Base-by-base conservation (phyloP, 1,140 invertebrate genomes). In the Drosophila simulans region DNA sequence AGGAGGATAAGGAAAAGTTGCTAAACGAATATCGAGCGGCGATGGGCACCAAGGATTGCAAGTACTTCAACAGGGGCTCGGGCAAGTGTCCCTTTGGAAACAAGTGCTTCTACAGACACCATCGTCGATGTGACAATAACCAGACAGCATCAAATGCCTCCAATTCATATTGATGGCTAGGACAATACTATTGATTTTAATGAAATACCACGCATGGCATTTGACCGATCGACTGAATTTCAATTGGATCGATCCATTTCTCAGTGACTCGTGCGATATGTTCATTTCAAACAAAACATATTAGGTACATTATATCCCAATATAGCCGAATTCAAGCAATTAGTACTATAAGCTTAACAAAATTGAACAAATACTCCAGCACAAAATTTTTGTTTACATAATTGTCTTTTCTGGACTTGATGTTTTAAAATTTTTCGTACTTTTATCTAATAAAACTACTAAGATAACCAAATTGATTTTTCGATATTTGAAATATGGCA, bases 31-130 rank as follows among this genome's bases (percentile, higher is more conserved):
- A 98, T 91, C 97, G 97, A 91, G 92, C 93, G 55, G 96, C 95
- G 45, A 91, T 97, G 65, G 95, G 95, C 93, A 95, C 93, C 80
- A 98, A 98, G 93, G 94, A 96, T 75, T 98, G 97, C 93, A 97
- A 97, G 88, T 98, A 98, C 91, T 98, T 98, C 85, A 95, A 95
- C 56, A 85, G 85, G 92, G 97, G 96, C 5, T 92, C 94, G 69
- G 96, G 97, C 12, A 95, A 95, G 79, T 98, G 97, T 94, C 97
- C 97, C 5, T 98, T 98, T 93, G 97, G 97, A 34, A 97, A 97
- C 85, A 97, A 97, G 86, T 98, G 97, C 90, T 98, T 98, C 91
- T 98, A 98, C 83, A 94, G 95, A 42, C 97, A 98, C 91, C 12
- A 95, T 95, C 78, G 93, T 95, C 52, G 95, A 96, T 88, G 95